Evolutionary conservation across 2,113 vertebrate species (phyloP), one percentile per base, ranked within the genome.

Genomic region (Prinia subflava): DNA sequence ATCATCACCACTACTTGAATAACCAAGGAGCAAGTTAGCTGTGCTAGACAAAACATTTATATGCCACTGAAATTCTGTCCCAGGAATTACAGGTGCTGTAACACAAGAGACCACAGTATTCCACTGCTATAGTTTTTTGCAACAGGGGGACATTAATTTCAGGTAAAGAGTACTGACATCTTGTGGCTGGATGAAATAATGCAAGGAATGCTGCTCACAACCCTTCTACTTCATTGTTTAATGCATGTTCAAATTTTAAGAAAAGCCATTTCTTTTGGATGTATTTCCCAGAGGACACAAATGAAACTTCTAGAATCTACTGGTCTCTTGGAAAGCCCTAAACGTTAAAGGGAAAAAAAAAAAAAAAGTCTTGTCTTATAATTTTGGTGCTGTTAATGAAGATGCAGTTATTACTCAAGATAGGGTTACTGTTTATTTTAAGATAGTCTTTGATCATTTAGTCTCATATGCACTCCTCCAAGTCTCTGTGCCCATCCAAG

Each of bases 81-180:
- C 4, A 17, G 19, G 70, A 30, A 9, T 53, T 47, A 23, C 11
- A 4, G 19, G 22, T 37, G 23, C 21, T 1, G 0, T 67, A n/a
- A 68, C 8, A 5, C 0, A 1, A 2, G 23, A 37, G 25, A 31
- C 22, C 11, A 3, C 1, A 1, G 11, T 24, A 67, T 52, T n/a
- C 30, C 25, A 8, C 17, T 0, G 1, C 16, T 27, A 0, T 1
- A 4, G 12, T 23, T 60, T 82, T 79, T 47, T 11, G 4, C 13
- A 12, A 30, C 2, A 4, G 35, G 15, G 27, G 65, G 47, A 2
- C 17, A 2, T 23, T 25, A 23, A 15, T 44, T 97, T 97, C 93
- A 56, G 49, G 7, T 80, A 31, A 65, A 22, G 79, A 31, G 33
- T 75, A 91, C 78, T 97, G 97, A 96, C 98, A 98, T 94, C 97